Base-by-base conservation (phyloP, 1,140 invertebrate genomes). In the Drosophila aff. region DNA sequence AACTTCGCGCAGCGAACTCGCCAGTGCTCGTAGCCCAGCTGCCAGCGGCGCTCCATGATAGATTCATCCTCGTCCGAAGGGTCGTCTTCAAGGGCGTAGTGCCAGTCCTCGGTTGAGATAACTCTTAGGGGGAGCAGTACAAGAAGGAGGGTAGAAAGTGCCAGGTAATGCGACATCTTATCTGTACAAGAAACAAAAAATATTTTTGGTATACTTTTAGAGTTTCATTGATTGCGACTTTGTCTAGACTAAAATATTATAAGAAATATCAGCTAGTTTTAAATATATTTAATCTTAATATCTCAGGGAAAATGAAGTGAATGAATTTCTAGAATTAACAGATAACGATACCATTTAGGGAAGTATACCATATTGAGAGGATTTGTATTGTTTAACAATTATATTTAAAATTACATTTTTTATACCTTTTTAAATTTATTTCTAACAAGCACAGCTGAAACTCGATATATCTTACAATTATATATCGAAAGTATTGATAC, bases 1-100 rank as follows among this genome's bases (percentile, higher is more conserved):
- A 82, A 86, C 18, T 75, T 63, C 26, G 64, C 55, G 43, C 82
- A 86, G n/a, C 66, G 62, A 3, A 74, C 53, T 28, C 72, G 79
- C 76, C 76, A 87, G 10, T 68, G 31, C 38, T 81, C 77, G 15
- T 89, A 87, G 40, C 43, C 77, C 28, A 80, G 23, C 23, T 87
- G 83, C 67, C 64, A 82, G 18, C 67, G 76, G 2, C 49, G 21
- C 3, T 67, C 66, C 41, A 41, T 41, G 21, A 73, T 21, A 0
- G 52, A 1, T 18, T 74, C 62, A 11, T 65, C 63, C 10, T 75
- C 67, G 2, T 57, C 21, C 2, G 10, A 4, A 3, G 61, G 26
- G 11, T 69, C 36, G 0, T 41, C 18, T 16, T 64, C 44, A 1
- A 3, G 36, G 18, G 15, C 1, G 36, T n/a, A 31, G 15, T 46